A percentile compares a stretch with the other conserved stretches of the same genome.
Conservation (phyloP, 2,797 vertebrate species). For the Pseudotriccus pelzelni region DNA sequence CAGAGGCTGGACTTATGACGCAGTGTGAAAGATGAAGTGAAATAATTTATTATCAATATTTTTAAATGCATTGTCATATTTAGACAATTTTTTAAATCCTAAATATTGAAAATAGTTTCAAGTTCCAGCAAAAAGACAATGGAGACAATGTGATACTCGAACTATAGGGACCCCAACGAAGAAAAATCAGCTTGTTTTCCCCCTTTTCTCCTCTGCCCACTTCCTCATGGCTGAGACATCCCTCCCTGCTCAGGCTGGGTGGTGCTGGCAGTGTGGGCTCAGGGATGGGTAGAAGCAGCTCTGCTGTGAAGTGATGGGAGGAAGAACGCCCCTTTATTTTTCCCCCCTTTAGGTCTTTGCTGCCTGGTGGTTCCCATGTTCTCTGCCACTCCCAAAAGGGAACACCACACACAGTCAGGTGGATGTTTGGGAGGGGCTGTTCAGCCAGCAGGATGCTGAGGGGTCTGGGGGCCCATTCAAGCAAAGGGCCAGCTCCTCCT, state of each 20-base stretch:
- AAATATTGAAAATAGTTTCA: neutral
- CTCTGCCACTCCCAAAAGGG: neutral
- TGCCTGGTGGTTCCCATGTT: neutral
- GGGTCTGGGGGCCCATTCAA: neutral
- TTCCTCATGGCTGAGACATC: neutral
- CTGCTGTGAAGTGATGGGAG: neutral
- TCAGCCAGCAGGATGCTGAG: neutral
- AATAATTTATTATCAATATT: neutral
- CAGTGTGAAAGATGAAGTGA: neutral
- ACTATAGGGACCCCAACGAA: rapidly evolving
- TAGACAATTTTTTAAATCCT: neutral
- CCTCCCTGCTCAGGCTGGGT: neutral
- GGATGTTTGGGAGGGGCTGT: neutral
- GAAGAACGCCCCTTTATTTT: neutral
- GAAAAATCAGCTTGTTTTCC: neutral
- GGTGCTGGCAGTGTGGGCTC: neutral
- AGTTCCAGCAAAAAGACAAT: neutral
- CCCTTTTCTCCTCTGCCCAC: neutral
- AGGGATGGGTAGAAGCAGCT: neutral
- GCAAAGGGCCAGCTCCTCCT: neutral
- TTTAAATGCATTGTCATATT: neutral
- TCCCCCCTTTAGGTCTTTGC: neutral
- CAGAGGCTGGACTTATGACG: neutral
- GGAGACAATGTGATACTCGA: neutral
- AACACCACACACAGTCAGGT: no score